These are phyloP conservation scores for Deroptyus accipitrinus DNA, from an alignment of 2,113 vertebrate genomes.

Conservation along the genomic window DNA sequence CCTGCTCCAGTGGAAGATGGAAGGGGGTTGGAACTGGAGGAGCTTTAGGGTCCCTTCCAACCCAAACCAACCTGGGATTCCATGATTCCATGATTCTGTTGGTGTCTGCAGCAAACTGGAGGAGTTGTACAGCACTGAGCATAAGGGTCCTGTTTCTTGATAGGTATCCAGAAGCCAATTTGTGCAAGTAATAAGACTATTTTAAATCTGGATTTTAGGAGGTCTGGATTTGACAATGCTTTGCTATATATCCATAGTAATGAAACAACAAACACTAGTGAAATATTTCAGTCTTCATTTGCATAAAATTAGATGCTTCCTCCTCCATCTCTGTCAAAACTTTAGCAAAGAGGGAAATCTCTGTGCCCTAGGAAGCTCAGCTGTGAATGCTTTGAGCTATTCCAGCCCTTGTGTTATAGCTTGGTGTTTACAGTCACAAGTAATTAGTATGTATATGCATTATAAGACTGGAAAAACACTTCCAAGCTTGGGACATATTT, in stretches of 20 bases:
- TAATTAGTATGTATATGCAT: neutral
- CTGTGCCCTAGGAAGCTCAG: neutral
- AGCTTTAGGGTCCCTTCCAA: neutral
- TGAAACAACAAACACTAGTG: neutral
- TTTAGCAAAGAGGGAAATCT: neutral
- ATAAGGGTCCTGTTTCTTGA: neutral
- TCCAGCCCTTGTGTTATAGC: neutral
- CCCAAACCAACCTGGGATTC: neutral
- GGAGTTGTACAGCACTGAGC: neutral
- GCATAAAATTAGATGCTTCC: neutral
- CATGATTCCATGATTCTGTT: neutral
- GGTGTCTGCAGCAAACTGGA: neutral
- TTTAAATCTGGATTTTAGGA: neutral
- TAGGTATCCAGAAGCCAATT: neutral
- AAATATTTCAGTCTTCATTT: neutral
- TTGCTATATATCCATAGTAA: neutral
- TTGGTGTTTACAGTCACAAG: neutral
- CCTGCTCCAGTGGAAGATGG: neutral
- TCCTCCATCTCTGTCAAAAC: neutral
- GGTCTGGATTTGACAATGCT: neutral
- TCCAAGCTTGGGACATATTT: neutral
- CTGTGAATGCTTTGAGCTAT: neutral
- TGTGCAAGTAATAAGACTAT: neutral
- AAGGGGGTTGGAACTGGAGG: neutral
- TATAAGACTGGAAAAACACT: neutral